A percentile compares a stretch with the other conserved stretches of the same genome.
These are phyloP conservation scores for Poecilia latipinna DNA, from an alignment of 2,113 vertebrate genomes.

Conservation along the genomic window DNA sequence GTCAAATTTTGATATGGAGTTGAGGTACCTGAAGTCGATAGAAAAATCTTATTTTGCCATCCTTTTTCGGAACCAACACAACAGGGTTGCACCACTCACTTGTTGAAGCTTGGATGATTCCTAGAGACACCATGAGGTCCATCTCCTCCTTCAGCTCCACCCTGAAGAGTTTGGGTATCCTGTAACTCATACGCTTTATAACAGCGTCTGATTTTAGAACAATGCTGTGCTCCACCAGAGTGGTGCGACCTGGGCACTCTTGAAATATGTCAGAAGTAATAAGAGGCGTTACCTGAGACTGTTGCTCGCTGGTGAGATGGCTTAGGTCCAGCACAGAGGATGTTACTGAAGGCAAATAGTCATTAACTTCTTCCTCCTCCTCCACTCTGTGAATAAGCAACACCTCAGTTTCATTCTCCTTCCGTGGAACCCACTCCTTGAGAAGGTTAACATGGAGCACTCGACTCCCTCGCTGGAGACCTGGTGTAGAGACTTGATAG, in stretches of 20 bases:
- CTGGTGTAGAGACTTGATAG: too few relatives aligned
- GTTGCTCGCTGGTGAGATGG: background rate
- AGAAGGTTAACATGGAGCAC: too few relatives aligned
- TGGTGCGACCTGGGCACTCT: background rate
- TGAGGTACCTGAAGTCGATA: background rate
- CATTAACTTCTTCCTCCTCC: background rate
- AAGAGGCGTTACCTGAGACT: background rate
- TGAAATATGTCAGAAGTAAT: background rate
- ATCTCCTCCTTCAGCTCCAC: background rate
- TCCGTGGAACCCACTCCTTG: background rate
- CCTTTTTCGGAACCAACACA: background rate
- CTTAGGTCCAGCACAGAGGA: background rate
- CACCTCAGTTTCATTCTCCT: background rate
- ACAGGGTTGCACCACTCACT: background rate
- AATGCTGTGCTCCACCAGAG: background rate
- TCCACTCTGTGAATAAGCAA: background rate
- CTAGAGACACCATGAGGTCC: too few relatives aligned
- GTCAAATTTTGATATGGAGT: background rate
- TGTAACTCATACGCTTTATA: slow-evolving; percentile 4
- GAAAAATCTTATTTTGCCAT: background rate
- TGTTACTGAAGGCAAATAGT: background rate
- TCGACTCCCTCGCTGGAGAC: too few relatives aligned
- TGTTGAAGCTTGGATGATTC: background rate
- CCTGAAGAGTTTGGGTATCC: slow-evolving; percentile 1
- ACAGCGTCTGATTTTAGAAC: background rate